phyloP scores from a whole-genome alignment of 2,113 vertebrate genomes.

The Crotalus viridis region DNA sequence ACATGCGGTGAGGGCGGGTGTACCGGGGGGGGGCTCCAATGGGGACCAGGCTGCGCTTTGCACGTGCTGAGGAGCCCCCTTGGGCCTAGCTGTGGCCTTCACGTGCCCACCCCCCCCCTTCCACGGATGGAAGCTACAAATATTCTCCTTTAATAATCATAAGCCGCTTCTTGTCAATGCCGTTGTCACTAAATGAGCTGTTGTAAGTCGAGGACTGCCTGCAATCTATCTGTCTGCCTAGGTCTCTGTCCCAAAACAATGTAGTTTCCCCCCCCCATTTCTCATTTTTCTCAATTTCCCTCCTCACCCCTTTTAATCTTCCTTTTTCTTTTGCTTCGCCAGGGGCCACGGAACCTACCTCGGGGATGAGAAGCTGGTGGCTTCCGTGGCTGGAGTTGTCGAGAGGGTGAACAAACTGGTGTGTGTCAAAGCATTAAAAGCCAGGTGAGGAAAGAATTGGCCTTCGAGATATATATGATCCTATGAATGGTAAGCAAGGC shows the following conservation, averaged over 20 bases:
- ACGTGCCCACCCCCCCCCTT: fast-evolving
- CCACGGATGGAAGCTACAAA: too few species aligned
- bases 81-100: background rate
- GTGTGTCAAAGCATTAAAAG: slow-evolving; percentile 90
- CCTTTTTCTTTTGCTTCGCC: background rate
- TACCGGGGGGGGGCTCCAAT: background rate
- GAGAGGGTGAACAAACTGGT: slow-evolving; percentile 95
- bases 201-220: too few species aligned
- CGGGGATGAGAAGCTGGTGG: slow-evolving; percentile 91
- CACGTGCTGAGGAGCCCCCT: background rate
- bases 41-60: background rate
- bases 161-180: background rate
- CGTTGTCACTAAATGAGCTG: too few species aligned
- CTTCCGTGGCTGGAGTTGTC: slow-evolving; percentile 92
- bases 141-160: too few species aligned
- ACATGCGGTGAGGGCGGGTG: slow-evolving; percentile 83
- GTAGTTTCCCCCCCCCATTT: too few species aligned
- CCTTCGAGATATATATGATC: background rate
- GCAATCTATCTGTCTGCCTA: background rate
- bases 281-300: too few species aligned
- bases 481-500: background rate
- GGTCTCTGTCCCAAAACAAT: background rate
- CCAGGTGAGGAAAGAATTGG: slow-evolving; percentile 67
- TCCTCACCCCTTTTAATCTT: background rate
- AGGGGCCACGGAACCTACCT: slow-evolving; percentile 96